Evolutionary conservation across 2,113 vertebrate species (phyloP), one percentile per base, ranked within the genome.

Genomic region (Etheostoma spectabile): DNA sequence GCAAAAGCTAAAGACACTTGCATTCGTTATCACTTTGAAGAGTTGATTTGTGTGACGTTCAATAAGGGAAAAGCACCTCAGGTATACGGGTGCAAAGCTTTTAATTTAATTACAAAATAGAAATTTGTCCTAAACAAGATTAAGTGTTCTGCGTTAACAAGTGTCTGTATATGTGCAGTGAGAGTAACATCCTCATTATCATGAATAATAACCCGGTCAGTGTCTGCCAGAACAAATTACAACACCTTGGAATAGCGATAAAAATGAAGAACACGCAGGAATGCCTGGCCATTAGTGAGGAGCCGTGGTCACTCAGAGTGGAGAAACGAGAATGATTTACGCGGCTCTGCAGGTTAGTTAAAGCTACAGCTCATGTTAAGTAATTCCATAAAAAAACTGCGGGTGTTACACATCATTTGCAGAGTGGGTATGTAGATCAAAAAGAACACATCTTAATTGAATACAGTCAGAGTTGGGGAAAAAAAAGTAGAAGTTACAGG

Each of bases 171-270:
- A 68, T 72, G 60, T 19, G 67, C 68, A 71, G 60, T 22, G 59
- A 64, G 68, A 79, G 35, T 62, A 64, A 79, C 77, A 49, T 57
- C 22, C 77, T 79, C 77, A 49, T 73, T 73, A 73, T 61, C 24
- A 33, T 73, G 70, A 73, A 61, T 79, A 79, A 79, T 79, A 79
- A 79, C 49, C 3, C 18, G 59, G 67, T 71, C 48, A 49, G 67
- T 56, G 67, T 72, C 68, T 16, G 51, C 57, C 77, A 49, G 66
- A 56, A 24, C 51, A 72, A 79, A 79, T 64, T 79, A 71, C 59
- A 79, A 72, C 67, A 72, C 59, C 77, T 71, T 79, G 77, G 38
- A 72, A 72, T 46, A 72, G 60, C 5, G 51, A 79, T 79, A 79
- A 79, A 72, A 65, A 72, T 72, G 51, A 79, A 72, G 68, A 79